Conservation (phyloP, 2,113 vertebrate genomes). For the Glaucomys volans region DNA sequence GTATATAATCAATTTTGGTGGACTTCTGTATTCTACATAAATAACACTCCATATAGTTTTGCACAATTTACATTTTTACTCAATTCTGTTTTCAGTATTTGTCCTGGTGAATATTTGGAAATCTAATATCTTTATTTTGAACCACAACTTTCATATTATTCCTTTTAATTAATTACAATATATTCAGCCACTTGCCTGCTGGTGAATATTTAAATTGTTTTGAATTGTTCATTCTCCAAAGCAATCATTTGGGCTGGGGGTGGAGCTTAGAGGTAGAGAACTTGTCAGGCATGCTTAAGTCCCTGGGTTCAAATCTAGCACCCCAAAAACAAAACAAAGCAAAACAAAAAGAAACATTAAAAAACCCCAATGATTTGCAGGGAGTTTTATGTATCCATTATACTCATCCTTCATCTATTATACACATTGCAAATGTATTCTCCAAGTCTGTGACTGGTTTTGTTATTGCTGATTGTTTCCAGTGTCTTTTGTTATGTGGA, state of each 20-base stretch:
- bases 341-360: not conserved
- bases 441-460: not conserved
- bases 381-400: not conserved
- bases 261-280: not conserved
- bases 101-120: not conserved
- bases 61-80: not conserved
- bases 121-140: not conserved
- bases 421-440: not conserved
- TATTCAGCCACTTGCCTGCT: not conserved
- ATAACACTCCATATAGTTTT: not conserved
- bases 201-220: not conserved
- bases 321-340: not conserved
- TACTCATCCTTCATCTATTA: not conserved
- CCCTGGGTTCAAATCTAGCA: not conserved
- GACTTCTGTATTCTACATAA: not conserved
- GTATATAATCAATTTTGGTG: not conserved
- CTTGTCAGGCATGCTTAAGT: not conserved
- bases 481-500: not conserved
- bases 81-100: constrained; percentile 19
- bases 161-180: not conserved
- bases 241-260: not conserved
- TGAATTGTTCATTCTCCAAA: not conserved
- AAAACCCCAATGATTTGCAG: not conserved
- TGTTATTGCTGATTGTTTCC: not conserved
- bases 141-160: not conserved